A percentile compares a stretch with the other conserved stretches of the same genome.
These are phyloP conservation scores for Cydia amplana DNA, from an alignment of 1,140 invertebrate genomes.

Conservation along the genomic window DNA sequence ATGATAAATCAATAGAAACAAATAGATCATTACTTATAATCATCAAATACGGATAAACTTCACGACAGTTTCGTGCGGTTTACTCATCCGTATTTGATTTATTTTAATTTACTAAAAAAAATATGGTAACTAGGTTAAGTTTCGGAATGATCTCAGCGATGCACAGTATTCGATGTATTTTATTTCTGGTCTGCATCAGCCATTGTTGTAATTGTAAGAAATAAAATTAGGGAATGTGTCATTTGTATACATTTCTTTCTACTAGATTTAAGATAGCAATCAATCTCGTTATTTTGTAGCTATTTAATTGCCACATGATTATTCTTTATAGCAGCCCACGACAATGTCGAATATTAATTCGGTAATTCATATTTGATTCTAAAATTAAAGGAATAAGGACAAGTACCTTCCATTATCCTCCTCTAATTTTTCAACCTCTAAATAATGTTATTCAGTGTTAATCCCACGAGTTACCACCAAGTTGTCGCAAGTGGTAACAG, in stretches of 20 bases:
- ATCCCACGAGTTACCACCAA: too few relatives aligned
- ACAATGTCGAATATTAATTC: too few relatives aligned
- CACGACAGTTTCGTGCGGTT: background rate
- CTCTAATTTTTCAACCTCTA: too few relatives aligned
- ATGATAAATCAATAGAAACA: conserved; percentile 1
- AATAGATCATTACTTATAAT: background rate
- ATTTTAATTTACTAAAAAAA: background rate
- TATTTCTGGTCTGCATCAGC: conserved; percentile 56
- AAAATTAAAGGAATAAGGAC: background rate
- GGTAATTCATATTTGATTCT: too few relatives aligned
- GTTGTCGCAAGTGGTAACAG: too few relatives aligned
- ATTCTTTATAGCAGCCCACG: background rate
- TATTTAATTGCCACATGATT: background rate
- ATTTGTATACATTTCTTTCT: conserved; percentile 41
- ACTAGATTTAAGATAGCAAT: background rate
- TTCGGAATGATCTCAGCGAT: conserved; percentile 69
- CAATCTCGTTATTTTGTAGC: background rate
- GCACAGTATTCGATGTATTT: conserved; percentile 60
- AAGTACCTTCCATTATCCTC: too few relatives aligned
- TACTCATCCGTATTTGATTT: background rate
- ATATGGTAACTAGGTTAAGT: conserved; percentile 40
- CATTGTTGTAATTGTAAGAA: conserved; percentile 45
- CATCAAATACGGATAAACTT: background rate
- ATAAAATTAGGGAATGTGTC: conserved; percentile 43
- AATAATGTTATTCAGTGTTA: too few relatives aligned